A percentile compares a stretch with the other conserved stretches of the same genome.
Evolutionary conservation across 2,797 vertebrate genomes (phyloP).

Genomic region (Fistularia commersonii): DNA sequence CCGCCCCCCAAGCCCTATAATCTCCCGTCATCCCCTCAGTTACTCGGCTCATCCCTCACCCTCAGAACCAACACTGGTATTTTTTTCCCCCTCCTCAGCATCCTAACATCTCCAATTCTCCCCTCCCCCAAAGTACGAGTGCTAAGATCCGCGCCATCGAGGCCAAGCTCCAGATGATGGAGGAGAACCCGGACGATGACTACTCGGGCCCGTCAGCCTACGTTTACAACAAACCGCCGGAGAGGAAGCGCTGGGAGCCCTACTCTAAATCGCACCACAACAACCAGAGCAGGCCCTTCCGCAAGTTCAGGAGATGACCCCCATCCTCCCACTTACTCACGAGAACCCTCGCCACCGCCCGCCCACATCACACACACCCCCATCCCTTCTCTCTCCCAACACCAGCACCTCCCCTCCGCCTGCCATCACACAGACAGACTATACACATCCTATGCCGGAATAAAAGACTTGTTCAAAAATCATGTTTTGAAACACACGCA

Average conservation of each 20-base stretch:
- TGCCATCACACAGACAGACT: conserved; percentile 27
- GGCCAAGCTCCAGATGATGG: conserved; percentile 99
- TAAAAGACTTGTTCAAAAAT: too few species aligned
- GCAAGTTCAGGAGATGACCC: conserved; percentile 80
- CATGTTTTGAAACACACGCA: too few species aligned
- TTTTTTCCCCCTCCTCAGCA: conserved; percentile 6
- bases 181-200: conserved; percentile 91
- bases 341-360: conserved; percentile 11
- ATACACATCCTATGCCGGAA: conserved; percentile 16
- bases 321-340: conserved; percentile 44
- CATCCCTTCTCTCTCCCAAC: neutral
- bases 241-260: conserved; percentile 92
- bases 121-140: conserved; percentile 76
- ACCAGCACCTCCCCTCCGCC: neutral
- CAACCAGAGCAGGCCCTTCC: conserved; percentile 70
- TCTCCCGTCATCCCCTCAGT: conserved; percentile 3
- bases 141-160: conserved; percentile 98
- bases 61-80: neutral
- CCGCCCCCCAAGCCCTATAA: neutral
- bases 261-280: conserved; percentile 80
- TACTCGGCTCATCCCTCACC: conserved; percentile 15
- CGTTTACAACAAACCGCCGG: conserved; percentile 91
- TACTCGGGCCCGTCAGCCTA: conserved; percentile 87
- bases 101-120: conserved; percentile 16
- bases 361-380: conserved; percentile 10